These are phyloP conservation scores for Pomatorhinus ruficollis DNA, from an alignment of 2,113 vertebrate genomes.

Conservation along the genomic window DNA sequence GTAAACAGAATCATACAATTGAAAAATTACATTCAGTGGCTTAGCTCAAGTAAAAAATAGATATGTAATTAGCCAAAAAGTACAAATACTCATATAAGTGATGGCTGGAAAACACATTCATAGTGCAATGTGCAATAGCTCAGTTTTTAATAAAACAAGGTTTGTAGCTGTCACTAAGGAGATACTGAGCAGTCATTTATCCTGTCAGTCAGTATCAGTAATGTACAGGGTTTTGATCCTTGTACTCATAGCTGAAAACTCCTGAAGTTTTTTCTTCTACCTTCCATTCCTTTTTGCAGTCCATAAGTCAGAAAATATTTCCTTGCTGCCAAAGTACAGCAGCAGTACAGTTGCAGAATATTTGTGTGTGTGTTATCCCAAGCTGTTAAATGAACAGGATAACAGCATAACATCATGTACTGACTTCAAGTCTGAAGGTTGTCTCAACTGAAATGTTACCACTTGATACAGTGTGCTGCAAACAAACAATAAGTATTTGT, in stretches of 20 bases:
- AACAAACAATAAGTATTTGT: not conserved
- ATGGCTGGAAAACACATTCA: not conserved
- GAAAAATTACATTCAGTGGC: not conserved
- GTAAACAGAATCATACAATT: not conserved
- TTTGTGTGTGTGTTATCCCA: fast-evolving
- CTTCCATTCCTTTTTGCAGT: not conserved
- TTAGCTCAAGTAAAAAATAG: not conserved
- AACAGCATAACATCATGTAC: not conserved
- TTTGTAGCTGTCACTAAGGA: not conserved
- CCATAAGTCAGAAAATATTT: not conserved
- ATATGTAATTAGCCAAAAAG: not conserved
- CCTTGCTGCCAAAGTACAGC: not conserved
- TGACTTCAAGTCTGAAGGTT: not conserved
- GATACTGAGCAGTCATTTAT: not conserved
- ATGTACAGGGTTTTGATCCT: not conserved
- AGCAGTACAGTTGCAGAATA: not conserved
- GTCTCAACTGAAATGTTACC: not conserved
- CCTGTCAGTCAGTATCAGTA: not conserved
- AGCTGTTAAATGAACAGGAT: not conserved
- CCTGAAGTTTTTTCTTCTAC: not conserved
- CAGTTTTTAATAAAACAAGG: not conserved
- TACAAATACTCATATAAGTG: not conserved
- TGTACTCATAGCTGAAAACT: not conserved
- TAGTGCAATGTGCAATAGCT: not conserved
- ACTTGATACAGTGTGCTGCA: not conserved